Conservation (phyloP, 2,888 invertebrate genomes). For the Cantharis lateralis region DNA sequence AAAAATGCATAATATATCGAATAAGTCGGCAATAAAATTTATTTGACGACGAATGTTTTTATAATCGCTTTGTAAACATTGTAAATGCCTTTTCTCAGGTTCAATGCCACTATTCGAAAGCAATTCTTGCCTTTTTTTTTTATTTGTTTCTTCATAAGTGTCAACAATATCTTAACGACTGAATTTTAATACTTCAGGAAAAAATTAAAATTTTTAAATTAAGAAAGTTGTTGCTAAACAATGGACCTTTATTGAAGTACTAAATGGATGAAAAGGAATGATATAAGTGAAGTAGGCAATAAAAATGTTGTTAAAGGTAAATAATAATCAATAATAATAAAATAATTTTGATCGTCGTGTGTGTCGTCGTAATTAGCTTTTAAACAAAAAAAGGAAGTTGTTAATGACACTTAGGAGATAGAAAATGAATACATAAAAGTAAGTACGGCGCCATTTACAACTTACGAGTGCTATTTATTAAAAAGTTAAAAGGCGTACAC, state of each 20-base stretch:
- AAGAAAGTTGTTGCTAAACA: background rate
- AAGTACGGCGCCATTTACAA: constrained; percentile 1
- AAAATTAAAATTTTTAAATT: background rate
- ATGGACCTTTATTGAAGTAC: background rate
- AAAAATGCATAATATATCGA: background rate
- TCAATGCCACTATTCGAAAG: background rate
- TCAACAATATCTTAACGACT: background rate
- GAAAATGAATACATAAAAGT: background rate
- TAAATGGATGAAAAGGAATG: background rate
- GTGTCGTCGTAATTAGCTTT: background rate
- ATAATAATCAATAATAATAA: background rate
- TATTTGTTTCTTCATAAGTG: background rate
- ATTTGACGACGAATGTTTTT: background rate
- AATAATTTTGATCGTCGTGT: background rate
- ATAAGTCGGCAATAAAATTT: background rate
- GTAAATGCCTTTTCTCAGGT: background rate
- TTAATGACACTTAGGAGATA: background rate
- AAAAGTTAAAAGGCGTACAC: background rate
- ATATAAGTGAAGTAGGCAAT: background rate
- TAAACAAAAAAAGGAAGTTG: background rate
- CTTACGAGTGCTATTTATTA: background rate
- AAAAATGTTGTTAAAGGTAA: background rate
- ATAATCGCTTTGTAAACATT: background rate
- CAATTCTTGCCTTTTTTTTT: background rate
- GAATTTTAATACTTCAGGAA: background rate